Conservation (phyloP, 2,797 vertebrate species). For the Fringilla coelebs region DNA sequence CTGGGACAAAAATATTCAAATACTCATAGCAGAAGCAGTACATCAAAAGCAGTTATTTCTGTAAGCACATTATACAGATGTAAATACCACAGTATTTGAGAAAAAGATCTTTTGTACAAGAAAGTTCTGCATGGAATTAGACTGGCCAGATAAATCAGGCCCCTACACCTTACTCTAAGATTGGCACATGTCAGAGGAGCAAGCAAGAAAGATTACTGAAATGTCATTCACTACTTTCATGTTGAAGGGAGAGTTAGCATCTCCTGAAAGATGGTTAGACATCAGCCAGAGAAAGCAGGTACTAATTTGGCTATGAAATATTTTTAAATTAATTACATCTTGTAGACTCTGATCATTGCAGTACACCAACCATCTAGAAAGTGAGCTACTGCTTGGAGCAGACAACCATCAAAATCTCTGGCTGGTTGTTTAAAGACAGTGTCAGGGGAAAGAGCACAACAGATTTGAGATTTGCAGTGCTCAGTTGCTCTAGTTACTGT, state of each 20-base stretch:
- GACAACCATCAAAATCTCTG: background rate
- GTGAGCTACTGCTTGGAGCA: background rate
- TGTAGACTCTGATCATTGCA: background rate
- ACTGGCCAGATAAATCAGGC: background rate
- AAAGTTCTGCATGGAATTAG: background rate
- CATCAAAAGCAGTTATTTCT: background rate
- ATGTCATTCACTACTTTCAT: background rate
- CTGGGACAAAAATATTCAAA: background rate
- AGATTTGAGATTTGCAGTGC: background rate
- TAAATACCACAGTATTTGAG: background rate
- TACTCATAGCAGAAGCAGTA: background rate
- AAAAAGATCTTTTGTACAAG: background rate
- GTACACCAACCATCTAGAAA: background rate
- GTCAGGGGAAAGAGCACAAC: background rate
- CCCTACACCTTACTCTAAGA: background rate
- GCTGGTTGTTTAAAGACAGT: background rate
- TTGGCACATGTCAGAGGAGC: background rate
- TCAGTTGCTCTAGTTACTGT: background rate
- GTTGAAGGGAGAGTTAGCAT: background rate
- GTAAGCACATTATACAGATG: background rate
- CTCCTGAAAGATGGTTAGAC: background rate
- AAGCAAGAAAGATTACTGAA: background rate
- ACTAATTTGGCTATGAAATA: background rate
- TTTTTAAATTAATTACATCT: background rate
- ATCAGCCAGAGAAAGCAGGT: too few relatives aligned